Evolutionary conservation across 2,888 invertebrate genomes (phyloP).

Genomic region (Bellardia bayeri): DNA sequence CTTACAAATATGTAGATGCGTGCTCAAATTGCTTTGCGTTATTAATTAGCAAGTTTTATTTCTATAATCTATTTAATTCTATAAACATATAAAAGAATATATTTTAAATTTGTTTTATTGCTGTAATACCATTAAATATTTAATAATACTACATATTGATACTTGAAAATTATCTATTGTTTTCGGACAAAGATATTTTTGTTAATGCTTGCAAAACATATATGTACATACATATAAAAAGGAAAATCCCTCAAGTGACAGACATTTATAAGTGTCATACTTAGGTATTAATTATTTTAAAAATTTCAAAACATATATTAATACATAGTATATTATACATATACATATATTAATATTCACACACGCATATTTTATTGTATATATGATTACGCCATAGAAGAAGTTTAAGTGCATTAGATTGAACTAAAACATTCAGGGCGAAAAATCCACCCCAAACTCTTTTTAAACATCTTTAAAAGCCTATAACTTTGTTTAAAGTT

Average conservation of each 20-base stretch:
- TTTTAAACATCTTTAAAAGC: too few relatives aligned
- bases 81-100: background rate
- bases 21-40: constrained; percentile 14
- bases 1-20: background rate
- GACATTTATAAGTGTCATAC: constrained; percentile 12
- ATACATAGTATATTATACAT: too few relatives aligned
- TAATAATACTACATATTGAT: background rate
- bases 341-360: too few relatives aligned
- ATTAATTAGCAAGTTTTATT: background rate
- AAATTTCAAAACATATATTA: too few relatives aligned
- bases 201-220: background rate
- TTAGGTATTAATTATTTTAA: background rate
- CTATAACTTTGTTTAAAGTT: too few relatives aligned
- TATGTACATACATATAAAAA: too few relatives aligned
- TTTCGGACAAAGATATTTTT: background rate
- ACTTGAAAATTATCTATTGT: background rate
- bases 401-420: too few relatives aligned
- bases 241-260: background rate
- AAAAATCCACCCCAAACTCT: too few relatives aligned
- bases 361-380: too few relatives aligned
- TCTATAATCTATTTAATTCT: background rate
- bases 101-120: background rate
- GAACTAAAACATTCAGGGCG: too few relatives aligned
- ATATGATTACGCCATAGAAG: too few relatives aligned
- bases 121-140: background rate